Evolutionary conservation across 2,797 vertebrate species (phyloP).

Genomic region (Sylvilagus floridanus): DNA sequence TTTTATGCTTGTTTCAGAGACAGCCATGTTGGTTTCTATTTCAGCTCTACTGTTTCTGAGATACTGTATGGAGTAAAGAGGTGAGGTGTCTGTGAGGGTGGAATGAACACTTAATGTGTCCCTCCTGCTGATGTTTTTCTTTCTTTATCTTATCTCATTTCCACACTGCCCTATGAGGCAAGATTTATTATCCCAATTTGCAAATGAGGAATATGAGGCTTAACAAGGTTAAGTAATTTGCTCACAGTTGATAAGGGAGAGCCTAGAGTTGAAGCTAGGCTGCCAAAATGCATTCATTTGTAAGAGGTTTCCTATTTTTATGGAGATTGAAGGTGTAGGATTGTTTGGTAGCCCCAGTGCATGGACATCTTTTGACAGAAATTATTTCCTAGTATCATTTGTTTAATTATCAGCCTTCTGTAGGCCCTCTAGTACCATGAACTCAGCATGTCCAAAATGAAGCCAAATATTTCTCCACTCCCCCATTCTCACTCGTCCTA

Average conservation of each 20-base stretch:
- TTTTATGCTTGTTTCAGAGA: background rate
- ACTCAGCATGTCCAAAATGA: background rate
- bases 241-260: background rate
- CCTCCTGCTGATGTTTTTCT: constrained; percentile 16
- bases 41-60: background rate
- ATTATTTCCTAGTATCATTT: constrained; percentile 33
- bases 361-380: background rate
- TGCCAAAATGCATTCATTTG: background rate
- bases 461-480: background rate
- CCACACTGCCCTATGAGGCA: background rate
- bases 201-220: constrained; percentile 50
- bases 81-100: background rate
- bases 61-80: background rate
- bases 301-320: background rate
- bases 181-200: constrained; percentile 61
- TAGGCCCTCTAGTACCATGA: background rate
- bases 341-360: background rate
- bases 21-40: background rate
- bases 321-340: background rate
- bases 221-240: constrained; percentile 45
- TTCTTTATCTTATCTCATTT: constrained; percentile 45
- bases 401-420: background rate
- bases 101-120: background rate
- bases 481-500: fast-evolving
- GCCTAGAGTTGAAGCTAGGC: background rate